A percentile compares a stretch with the other conserved stretches of the same genome.
Conservation (phyloP, 2,797 vertebrate species). For the Sparus aurata region DNA sequence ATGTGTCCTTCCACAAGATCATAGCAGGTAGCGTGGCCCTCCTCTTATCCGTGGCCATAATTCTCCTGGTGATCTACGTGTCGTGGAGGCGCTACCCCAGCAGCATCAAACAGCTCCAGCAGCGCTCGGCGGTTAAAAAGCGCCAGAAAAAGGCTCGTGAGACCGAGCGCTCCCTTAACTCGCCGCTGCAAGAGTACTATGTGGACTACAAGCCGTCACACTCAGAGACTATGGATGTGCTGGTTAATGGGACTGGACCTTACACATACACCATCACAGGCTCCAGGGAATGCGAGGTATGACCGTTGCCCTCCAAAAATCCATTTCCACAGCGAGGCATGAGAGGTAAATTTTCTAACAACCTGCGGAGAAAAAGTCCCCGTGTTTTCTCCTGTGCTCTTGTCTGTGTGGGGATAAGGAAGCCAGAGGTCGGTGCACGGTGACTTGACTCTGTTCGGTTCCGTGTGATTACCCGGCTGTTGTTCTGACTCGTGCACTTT, state of each 20-base stretch:
- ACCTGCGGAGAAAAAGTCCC: conserved; percentile 61
- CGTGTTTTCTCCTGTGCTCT: conserved; percentile 57
- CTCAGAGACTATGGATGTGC: conserved; percentile 98
- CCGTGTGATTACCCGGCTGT: conserved; percentile 69
- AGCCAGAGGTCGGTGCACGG: conserved; percentile 79
- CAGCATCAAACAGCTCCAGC: conserved; percentile 97
- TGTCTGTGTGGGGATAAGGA: conserved; percentile 76
- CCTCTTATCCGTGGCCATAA: conserved; percentile 95
- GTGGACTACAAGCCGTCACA: conserved; percentile 99
- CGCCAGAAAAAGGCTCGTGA: conserved; percentile 94
- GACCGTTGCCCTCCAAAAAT: conserved; percentile 95
- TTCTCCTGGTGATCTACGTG: conserved; percentile 96
- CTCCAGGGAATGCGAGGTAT: conserved; percentile 99
- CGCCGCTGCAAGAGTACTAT: conserved; percentile 99
- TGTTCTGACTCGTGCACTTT: conserved; percentile 63
- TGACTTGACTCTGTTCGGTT: conserved; percentile 75
- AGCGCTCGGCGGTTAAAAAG: conserved; percentile 93
- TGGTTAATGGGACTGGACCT: conserved; percentile 97
- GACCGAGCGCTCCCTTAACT: conserved; percentile 93
- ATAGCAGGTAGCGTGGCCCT: conserved; percentile 96
- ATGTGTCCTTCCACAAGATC: conserved; percentile 97
- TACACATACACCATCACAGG: conserved; percentile 99
- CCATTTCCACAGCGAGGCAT: conserved; percentile 95
- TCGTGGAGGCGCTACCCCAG: conserved; percentile 97
- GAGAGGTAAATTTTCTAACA: conserved; percentile 94